These are phyloP conservation scores for Egretta garzetta DNA, from an alignment of 2,113 vertebrate species.

Conservation along the genomic window DNA sequence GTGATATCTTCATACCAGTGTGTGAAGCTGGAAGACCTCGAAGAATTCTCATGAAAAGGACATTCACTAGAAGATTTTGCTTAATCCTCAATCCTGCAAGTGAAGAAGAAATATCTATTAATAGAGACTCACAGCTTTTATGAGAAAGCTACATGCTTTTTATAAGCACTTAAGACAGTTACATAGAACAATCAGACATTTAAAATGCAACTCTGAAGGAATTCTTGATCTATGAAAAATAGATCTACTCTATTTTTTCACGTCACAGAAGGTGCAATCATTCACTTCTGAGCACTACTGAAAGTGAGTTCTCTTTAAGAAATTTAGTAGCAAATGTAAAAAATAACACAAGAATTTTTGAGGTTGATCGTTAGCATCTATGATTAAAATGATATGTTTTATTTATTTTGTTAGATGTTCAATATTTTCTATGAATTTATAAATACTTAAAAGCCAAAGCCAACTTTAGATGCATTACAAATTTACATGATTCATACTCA, in stretches of 20 bases:
- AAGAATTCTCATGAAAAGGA: conserved; percentile 38
- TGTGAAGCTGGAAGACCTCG: conserved; percentile 51
- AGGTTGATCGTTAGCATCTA: conserved; percentile 84
- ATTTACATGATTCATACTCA: conserved; percentile 79
- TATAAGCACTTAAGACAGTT: conserved; percentile 67
- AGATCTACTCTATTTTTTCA: conserved; percentile 71
- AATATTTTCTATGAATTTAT: conserved; percentile 90
- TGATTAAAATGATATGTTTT: conserved; percentile 85
- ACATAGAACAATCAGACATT: conserved; percentile 47
- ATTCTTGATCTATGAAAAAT: conserved; percentile 75
- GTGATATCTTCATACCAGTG: conserved; percentile 22
- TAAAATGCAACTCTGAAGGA: conserved; percentile 71
- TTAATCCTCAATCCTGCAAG: conserved; percentile 35
- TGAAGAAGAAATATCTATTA: neutral
- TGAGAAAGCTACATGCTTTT: conserved; percentile 52
- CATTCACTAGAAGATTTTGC: conserved; percentile 50
- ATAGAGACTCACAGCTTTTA: conserved; percentile 51
- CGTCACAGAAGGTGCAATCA: conserved; percentile 67
- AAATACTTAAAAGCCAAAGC: conserved; percentile 92
- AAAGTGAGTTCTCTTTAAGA: conserved; percentile 74
- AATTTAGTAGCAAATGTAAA: conserved; percentile 75
- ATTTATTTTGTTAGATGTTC: conserved; percentile 91
- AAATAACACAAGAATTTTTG: conserved; percentile 76
- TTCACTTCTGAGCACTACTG: conserved; percentile 76
- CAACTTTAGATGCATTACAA: conserved; percentile 83